Conservation (phyloP, 2,888 invertebrate species). For the Calliopum simillimum region DNA sequence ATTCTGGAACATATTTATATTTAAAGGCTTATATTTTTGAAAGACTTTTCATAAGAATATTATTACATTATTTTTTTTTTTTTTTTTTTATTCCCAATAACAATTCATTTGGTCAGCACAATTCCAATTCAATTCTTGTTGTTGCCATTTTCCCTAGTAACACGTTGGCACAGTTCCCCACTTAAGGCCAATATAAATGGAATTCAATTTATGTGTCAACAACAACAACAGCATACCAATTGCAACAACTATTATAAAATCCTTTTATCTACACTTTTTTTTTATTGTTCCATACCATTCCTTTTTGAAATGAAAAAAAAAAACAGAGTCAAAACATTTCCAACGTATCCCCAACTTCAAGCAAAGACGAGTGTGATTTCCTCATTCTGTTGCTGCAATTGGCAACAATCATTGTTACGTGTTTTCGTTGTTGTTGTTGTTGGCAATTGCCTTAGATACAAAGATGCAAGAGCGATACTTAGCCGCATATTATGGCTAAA, state of each 20-base stretch:
- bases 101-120: background rate
- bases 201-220: constrained; percentile 23
- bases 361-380: too few species aligned
- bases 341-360: too few species aligned
- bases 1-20: too few species aligned
- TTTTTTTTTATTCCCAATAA: constrained; percentile 3
- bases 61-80: too few species aligned
- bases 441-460: background rate
- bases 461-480: constrained; percentile 5
- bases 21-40: too few species aligned
- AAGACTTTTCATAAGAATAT: too few species aligned
- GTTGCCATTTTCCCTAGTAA: constrained; percentile 42
- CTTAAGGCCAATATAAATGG: constrained; percentile 40
- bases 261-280: constrained; percentile 13
- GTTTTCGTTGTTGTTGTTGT: background rate
- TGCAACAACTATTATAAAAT: constrained; percentile 10
- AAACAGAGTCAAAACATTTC: too few species aligned
- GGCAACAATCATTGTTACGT: background rate
- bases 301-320: too few species aligned
- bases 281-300: too few species aligned
- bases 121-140: background rate
- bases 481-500: constrained; percentile 2
- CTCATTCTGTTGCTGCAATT: too few species aligned
- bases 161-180: constrained; percentile 50
- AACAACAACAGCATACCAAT: constrained; percentile 27